Evolutionary conservation across 2,797 vertebrate species (phyloP), one percentile per base, ranked within the genome.

Genomic region (Thaleichthys pacificus): DNA sequence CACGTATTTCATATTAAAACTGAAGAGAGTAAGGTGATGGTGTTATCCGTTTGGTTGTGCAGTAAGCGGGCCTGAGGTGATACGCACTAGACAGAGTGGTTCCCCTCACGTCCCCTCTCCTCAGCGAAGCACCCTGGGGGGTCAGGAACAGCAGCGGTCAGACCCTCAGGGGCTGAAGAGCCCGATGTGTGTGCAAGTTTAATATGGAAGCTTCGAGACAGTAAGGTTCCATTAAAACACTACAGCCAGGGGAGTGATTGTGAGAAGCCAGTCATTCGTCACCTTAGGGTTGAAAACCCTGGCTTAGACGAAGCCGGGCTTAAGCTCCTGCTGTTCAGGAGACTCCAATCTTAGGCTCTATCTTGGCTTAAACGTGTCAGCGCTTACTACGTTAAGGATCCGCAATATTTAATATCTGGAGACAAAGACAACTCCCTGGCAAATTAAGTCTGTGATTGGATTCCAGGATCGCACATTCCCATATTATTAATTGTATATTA

Each of bases 401-500:
- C 65, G 58, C 73, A 62, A 76, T 81, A 80, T 83, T 85, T 85
- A 80, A 86, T 86, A 85, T 86, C 77, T 73, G 19, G 76, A 79
- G 72, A 86, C 62, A 74, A 83, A 88, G 72, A 72, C 75, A 80
- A 75, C 82, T 88, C 70, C 70, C 76, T 80, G 69, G 78, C 51
- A 91, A 89, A 92, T 88, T 79, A 85, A 90, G 84, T 73, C 80
- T 82, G 74, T 73, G 73, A 84, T 80, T 87, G 75, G 76, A 89
- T 86, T 89, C 87, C 82, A 81, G 84, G 77, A 85, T 76, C 69
- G 77, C 77, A 91, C 86, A 88, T 85, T 90, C 78, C 89, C 83
- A 90, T 88, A 91, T 91, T 88, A 93, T 91, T 89, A 92, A 92
- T 91, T 93, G 90, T 90, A 90, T 84, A 91, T 92, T 90, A 91